phyloP scores from a whole-genome alignment of 2,888 invertebrate species.

The Eupithecia subumbrata region DNA sequence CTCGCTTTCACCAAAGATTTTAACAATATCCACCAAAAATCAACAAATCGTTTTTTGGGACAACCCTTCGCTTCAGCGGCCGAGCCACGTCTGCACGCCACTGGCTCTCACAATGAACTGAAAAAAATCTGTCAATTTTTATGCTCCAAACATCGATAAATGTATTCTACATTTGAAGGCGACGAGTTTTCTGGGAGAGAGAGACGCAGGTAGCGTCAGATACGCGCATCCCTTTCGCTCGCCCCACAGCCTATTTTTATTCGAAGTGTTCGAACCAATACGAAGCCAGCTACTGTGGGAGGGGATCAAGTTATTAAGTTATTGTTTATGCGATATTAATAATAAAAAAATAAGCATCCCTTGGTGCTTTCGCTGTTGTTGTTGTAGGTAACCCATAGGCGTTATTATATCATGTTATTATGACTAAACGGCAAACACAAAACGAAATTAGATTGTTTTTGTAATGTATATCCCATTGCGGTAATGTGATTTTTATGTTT shows the following conservation, averaged over 20 bases:
- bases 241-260: conserved; percentile 80
- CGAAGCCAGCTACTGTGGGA: conserved; percentile 72
- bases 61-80: conserved; percentile 65
- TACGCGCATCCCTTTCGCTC: conserved; percentile 67
- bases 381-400: conserved; percentile 65
- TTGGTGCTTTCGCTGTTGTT: conserved; percentile 61
- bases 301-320: conserved; percentile 81
- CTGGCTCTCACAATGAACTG: conserved; percentile 77
- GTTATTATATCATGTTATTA: conserved; percentile 60
- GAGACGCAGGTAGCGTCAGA: conserved; percentile 53
- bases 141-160: conserved; percentile 83
- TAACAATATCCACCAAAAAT: conserved; percentile 48
- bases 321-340: conserved; percentile 82
- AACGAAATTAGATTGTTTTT: conserved; percentile 74
- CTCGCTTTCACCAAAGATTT: conserved; percentile 46
- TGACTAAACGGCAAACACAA: conserved; percentile 61
- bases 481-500: conserved; percentile 71
- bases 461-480: conserved; percentile 57
- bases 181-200: conserved; percentile 73
- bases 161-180: conserved; percentile 80
- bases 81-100: conserved; percentile 58
- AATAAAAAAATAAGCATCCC: conserved; percentile 77
- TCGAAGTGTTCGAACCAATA: conserved; percentile 74
- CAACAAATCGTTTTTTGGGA: conserved; percentile 59
- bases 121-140: conserved; percentile 85